A percentile compares a stretch with the other conserved stretches of the same genome.
Conservation (phyloP, 2,888 invertebrate genomes). For the Microctonus hyperodae region DNA sequence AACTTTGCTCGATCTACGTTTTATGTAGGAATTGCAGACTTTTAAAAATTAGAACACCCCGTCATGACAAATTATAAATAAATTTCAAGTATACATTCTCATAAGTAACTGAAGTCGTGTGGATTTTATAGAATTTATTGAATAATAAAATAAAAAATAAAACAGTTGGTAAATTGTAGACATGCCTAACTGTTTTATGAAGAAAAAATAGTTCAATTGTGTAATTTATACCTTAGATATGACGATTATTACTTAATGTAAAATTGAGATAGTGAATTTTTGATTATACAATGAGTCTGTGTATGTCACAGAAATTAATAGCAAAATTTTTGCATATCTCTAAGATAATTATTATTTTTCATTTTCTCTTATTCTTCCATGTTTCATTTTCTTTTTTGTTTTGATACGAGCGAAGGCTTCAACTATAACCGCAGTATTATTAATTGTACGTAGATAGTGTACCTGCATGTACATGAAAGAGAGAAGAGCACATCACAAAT, state of each 20-base stretch:
- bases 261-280: not conserved
- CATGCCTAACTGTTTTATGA: not conserved
- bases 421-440: conserved; percentile 62
- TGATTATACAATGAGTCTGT: not conserved
- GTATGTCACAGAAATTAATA: not conserved
- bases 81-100: not conserved
- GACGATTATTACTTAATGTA: conserved; percentile 1
- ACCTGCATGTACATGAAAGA: conserved; percentile 29
- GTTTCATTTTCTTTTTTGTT: conserved; percentile 22
- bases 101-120: not conserved
- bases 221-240: conserved; percentile 16
- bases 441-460: conserved; percentile 56
- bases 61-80: not conserved
- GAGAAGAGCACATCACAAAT: conserved; percentile 18
- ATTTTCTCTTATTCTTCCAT: not conserved
- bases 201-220: conserved; percentile 7
- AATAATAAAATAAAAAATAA: not conserved
- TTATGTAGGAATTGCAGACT: conserved; percentile 50
- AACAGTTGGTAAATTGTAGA: not conserved
- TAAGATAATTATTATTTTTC: conserved; percentile 28
- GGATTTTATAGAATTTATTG: not conserved
- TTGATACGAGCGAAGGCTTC: conserved; percentile 48
- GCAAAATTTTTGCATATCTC: not conserved
- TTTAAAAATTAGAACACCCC: conserved; percentile 36
- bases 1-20: conserved; percentile 53